A percentile compares a stretch with the other conserved stretches of the same genome.
Conservation (phyloP, 2,888 invertebrate species). For the Endomychus coccineus region DNA sequence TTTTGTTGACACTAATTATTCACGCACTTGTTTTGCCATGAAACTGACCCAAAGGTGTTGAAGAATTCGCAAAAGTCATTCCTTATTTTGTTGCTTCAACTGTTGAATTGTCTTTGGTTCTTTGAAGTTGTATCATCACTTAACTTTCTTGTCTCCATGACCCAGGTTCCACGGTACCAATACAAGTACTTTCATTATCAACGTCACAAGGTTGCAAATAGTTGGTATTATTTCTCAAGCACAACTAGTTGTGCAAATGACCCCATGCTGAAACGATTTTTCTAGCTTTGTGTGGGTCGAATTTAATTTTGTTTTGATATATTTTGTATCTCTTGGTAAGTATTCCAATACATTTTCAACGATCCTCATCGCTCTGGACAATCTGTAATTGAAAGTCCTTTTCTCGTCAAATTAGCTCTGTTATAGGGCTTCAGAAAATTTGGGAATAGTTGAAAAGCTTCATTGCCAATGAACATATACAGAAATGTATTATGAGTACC, state of each 20-base stretch:
- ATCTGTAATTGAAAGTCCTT: slow-evolving; percentile 18
- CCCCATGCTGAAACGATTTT: slow-evolving; percentile 15
- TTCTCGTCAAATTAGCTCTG: slow-evolving; percentile 14
- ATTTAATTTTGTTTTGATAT: slow-evolving; percentile 10
- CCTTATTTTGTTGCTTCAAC: slow-evolving; percentile 5
- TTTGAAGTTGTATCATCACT: slow-evolving; percentile 4
- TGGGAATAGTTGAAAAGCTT: slow-evolving; percentile 20
- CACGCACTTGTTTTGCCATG: slow-evolving; percentile 4
- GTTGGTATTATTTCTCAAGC: slow-evolving; percentile 7
- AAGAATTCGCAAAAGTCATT: slow-evolving; percentile 2
- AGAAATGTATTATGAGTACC: slow-evolving; percentile 9
- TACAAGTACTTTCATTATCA: no score
- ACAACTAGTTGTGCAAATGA: slow-evolving; percentile 17
- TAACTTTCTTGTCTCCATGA: no score
- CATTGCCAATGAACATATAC: slow-evolving; percentile 23
- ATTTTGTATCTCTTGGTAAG: slow-evolving; percentile 8
- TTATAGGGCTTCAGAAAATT: slow-evolving; percentile 23
- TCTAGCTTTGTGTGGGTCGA: slow-evolving; percentile 4
- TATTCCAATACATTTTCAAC: slow-evolving; percentile 19
- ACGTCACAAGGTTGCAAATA: no score
- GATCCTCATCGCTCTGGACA: slow-evolving; percentile 16
- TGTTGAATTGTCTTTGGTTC: slow-evolving; percentile 2
- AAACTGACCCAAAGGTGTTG: slow-evolving; percentile 3
- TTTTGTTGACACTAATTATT: no score
- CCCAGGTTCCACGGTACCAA: no score